Evolutionary conservation across 1,140 invertebrate species (phyloP).

Genomic region (Euglossa dilemma): DNA sequence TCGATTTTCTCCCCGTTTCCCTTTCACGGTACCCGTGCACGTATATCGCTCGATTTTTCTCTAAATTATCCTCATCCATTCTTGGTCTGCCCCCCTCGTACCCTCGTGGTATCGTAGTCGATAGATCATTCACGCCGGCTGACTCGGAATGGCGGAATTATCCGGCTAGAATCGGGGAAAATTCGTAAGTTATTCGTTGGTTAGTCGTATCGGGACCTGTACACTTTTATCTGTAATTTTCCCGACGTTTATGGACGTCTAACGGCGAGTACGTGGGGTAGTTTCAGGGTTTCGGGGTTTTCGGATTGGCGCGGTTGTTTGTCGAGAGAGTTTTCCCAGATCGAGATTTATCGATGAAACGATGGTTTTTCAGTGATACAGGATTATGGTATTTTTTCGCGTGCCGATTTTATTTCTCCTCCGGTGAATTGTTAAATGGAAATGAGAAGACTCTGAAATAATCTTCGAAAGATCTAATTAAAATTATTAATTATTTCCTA

Average conservation of each 20-base stretch:
- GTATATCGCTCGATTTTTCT: not conserved
- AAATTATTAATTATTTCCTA: too few species aligned
- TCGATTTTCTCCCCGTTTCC: conserved; percentile 1
- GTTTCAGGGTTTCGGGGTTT: too few species aligned
- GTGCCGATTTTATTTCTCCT: too few species aligned
- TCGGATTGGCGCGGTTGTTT: not conserved
- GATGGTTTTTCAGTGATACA: too few species aligned
- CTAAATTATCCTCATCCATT: not conserved
- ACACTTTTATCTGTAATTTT: conserved; percentile 1
- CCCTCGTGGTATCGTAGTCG: not conserved
- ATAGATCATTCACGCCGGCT: conserved; percentile 14
- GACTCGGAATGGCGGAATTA: not conserved
- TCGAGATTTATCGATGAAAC: too few species aligned
- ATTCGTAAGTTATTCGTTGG: conserved; percentile 2
- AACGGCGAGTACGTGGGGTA: not conserved
- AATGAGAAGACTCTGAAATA: too few species aligned
- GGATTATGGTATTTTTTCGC: too few species aligned
- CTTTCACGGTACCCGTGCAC: not conserved
- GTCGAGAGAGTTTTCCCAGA: too few species aligned
- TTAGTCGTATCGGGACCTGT: not conserved
- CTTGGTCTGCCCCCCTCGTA: too few species aligned
- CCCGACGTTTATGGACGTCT: not conserved
- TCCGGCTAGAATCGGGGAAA: not conserved
- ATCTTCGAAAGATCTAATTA: too few species aligned
- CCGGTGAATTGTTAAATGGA: too few species aligned